phyloP scores from a whole-genome alignment of 1,140 invertebrate genomes.

The Cydia pomonella region DNA sequence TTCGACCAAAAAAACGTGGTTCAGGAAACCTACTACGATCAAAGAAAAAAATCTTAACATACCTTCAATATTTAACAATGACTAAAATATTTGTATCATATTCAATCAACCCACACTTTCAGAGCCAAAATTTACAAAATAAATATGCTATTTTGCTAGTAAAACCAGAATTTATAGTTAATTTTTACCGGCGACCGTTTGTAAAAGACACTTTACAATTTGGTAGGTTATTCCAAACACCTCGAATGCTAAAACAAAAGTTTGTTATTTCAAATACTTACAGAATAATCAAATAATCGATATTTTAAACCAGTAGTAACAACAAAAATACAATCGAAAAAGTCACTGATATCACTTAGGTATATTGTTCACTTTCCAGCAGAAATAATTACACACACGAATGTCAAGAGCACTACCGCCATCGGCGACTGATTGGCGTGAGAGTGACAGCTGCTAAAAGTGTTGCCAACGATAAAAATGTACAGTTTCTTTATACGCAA shows the following conservation, averaged over 20 bases:
- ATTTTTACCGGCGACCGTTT: slow-evolving; percentile 9
- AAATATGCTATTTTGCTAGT: not conserved
- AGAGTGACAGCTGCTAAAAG: slow-evolving; percentile 8
- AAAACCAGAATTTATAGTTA: not conserved
- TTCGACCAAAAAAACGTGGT: slow-evolving; percentile 8
- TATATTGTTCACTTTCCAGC: not conserved
- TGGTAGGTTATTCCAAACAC: slow-evolving; percentile 26
- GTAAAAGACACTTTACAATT: slow-evolving; percentile 7
- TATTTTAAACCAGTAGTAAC: not conserved
- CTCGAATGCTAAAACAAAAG: not conserved
- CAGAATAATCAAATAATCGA: not conserved
- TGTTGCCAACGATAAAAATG: not conserved
- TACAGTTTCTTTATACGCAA: not conserved
- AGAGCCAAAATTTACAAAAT: not conserved
- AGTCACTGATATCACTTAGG: slow-evolving; percentile 5
- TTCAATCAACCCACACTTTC: not conserved
- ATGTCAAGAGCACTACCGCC: slow-evolving; percentile 4
- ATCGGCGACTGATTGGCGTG: not conserved
- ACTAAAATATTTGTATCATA: not conserved
- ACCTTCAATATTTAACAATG: not conserved
- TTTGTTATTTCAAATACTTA: slow-evolving; percentile 14
- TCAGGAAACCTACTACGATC: not conserved
- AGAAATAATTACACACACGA: slow-evolving; percentile 1
- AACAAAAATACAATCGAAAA: not conserved
- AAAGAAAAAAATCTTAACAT: not conserved